These are phyloP conservation scores for Venturia canescens DNA, from an alignment of 1,140 invertebrate genomes.

Conservation along the genomic window DNA sequence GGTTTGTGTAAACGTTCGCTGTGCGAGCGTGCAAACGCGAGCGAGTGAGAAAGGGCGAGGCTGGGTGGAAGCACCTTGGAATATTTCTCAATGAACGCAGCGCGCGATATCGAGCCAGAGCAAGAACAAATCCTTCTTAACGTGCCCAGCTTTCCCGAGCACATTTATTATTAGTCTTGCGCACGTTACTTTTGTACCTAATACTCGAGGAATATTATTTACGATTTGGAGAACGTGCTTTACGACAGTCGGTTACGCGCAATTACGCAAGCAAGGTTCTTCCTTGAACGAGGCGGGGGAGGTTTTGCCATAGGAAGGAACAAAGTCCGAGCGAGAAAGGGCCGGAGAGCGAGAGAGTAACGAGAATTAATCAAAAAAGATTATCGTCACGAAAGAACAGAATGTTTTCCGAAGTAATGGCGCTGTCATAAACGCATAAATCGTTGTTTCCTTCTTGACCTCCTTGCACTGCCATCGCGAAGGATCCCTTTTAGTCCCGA, in stretches of 20 bases:
- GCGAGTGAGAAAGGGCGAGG: not conserved
- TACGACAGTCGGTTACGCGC: conserved; percentile 7
- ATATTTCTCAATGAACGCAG: conserved; percentile 17
- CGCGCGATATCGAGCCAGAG: not conserved
- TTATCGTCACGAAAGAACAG: conserved; percentile 12
- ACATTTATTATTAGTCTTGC: not conserved
- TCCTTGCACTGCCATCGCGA: conserved; percentile 15
- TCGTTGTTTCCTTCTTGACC: conserved; percentile 22
- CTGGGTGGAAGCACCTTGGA: conserved; percentile 6
- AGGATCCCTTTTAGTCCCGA: not conserved
- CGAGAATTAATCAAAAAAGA: not conserved
- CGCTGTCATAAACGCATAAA: not conserved
- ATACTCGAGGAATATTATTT: conserved; percentile 11
- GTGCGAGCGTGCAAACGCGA: not conserved
- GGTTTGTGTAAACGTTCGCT: not conserved
- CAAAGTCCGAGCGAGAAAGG: not conserved
- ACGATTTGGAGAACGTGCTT: conserved; percentile 23
- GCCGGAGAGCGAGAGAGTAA: not conserved
- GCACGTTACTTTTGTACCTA: conserved; percentile 1
- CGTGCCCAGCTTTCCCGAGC: not conserved
- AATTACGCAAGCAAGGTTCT: conserved; percentile 28
- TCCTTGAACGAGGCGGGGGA: conserved; percentile 1
- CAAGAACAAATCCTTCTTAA: conserved; percentile 1
- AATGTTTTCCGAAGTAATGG: not conserved
- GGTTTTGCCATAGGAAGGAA: not conserved